Evolutionary conservation across 2,113 vertebrate genomes (phyloP), one percentile per base, ranked within the genome.

Genomic region (Strix uralensis): DNA sequence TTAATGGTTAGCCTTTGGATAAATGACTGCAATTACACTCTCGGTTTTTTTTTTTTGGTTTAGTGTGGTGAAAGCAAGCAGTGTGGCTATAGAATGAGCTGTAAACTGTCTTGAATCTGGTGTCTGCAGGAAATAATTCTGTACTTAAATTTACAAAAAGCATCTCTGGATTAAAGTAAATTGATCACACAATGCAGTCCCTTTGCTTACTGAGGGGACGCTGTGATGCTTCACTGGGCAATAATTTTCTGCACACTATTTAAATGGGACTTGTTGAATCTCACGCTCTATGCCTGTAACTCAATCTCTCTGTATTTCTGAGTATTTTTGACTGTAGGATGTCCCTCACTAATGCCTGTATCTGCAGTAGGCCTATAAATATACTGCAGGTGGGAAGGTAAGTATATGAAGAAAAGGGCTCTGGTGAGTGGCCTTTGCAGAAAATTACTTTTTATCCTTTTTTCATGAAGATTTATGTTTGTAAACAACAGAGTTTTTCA

Each of bases 301-400:
- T 97, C 94, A 97, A 94, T 96, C 80, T 97, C 96, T 98, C 96
- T 97, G 96, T 98, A 98, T 98, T 99, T 98, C 97, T 98, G 97
- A 98, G 98, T 98, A 98, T 99, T 98, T 99, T 99, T 98, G 98
- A 98, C 98, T 98, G 95, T 99, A 99, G 98, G 98, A 97, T 99
- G 97, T 98, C 98, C 98, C 97, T 99, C 98, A 98, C 98, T 99
- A 98, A 97, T 98, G 98, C 98, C 97, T 98, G 82, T 97, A 97
- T 99, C 98, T 99, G 98, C 98, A 99, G 98, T 99, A 99, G 98
- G 98, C 98, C 99, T 99, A 98, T 98, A 99, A 99, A 98, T 98
- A 98, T 99, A 99, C 98, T 99, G 98, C 98, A 98, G 98, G 97
- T 99, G 97, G 95, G 95, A 98, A 97, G 98, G 98, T 99, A 99